These are phyloP conservation scores for Cepaea nemoralis DNA, from an alignment of 1,140 invertebrate genomes.

Conservation along the genomic window DNA sequence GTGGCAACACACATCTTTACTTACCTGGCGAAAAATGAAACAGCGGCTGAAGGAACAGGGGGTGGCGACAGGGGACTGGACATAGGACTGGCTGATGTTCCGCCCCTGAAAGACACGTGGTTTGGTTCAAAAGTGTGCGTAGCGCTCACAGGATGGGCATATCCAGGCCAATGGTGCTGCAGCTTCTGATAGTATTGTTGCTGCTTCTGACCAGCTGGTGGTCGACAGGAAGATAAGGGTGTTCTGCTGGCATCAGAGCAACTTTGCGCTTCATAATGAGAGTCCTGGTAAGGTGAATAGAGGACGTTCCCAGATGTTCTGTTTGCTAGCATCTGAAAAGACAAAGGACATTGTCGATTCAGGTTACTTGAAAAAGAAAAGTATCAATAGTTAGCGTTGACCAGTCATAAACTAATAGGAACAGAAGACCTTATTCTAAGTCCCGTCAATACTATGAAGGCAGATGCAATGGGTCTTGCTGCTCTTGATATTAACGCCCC, in stretches of 20 bases:
- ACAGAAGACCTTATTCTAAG: no score
- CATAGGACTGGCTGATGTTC: background rate
- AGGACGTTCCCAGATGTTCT: background rate
- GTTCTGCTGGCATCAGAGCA: background rate
- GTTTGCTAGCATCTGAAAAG: background rate
- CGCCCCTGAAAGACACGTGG: slow-evolving; percentile 20
- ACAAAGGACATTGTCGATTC: background rate
- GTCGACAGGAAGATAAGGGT: background rate
- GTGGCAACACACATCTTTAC: no score
- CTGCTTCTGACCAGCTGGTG: background rate
- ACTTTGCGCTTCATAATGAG: background rate
- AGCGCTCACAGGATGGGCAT: slow-evolving; percentile 13
- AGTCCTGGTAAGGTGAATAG: background rate
- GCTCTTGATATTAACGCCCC: no score
- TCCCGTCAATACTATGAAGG: no score
- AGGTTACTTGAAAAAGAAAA: no score
- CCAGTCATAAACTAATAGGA: no score
- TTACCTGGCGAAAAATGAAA: slow-evolving; percentile 21
- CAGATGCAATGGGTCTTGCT: no score
- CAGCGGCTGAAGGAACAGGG: slow-evolving; percentile 1
- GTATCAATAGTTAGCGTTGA: no score
- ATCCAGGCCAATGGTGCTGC: slow-evolving; percentile 2
- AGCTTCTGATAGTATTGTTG: background rate
- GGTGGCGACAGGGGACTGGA: slow-evolving; percentile 1
- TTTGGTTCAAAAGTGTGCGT: background rate